Evolutionary conservation across 1,140 invertebrate species (phyloP).

Genomic region (Dolichoris vasculosae): DNA sequence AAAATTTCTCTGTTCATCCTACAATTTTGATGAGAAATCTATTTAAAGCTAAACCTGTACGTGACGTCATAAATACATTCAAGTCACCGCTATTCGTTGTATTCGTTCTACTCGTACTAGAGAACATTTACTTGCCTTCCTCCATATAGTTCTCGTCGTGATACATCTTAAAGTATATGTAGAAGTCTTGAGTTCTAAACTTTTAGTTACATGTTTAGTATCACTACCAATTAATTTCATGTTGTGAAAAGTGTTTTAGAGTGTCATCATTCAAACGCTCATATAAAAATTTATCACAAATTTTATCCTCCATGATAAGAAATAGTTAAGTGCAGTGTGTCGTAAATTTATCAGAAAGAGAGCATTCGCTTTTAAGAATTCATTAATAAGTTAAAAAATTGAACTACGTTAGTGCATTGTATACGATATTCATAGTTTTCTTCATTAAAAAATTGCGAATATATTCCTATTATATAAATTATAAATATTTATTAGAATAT

Average conservation of each 20-base stretch:
- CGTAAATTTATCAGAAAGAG: neutral
- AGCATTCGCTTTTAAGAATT: neutral
- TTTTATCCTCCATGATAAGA: neutral
- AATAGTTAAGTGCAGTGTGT: neutral
- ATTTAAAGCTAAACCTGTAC: conserved; percentile 65
- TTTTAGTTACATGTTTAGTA: conserved; percentile 53
- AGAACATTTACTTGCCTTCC: neutral
- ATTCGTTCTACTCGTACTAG: neutral
- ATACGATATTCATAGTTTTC: too few relatives aligned
- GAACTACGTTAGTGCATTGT: neutral
- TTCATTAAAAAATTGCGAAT: too few relatives aligned
- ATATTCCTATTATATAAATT: too few relatives aligned
- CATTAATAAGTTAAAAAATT: neutral
- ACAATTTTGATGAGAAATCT: conserved; percentile 68
- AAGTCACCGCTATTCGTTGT: neutral
- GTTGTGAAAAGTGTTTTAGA: neutral
- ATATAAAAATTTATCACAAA: conserved; percentile 48
- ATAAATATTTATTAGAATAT: too few relatives aligned
- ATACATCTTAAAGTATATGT: conserved; percentile 14
- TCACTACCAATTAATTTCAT: conserved; percentile 37
- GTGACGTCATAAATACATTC: conserved; percentile 61
- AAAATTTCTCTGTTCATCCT: conserved; percentile 64
- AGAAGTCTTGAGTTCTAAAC: neutral
- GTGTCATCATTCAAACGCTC: neutral
- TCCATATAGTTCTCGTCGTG: neutral